Evolutionary conservation across 2,797 vertebrate species (phyloP), one percentile per base, ranked within the genome.

Genomic region (Eleutherodactylus coqui): DNA sequence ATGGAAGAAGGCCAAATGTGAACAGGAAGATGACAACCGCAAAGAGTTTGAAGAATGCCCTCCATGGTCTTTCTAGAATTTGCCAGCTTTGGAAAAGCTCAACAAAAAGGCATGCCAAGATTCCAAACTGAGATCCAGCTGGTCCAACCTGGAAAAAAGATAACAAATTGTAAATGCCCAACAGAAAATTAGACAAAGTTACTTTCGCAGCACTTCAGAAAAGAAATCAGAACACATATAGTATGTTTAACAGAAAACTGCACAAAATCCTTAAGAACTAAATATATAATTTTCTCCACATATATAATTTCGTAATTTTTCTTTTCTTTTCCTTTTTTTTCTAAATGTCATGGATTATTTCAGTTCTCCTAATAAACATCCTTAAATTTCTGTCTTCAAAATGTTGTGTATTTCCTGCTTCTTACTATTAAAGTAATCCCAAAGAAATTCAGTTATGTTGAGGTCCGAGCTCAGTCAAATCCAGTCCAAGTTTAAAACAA

Each of bases 81-180:
- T 99, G 98, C 98, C 98, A 99, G 91, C 98, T 98, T 94, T 99
- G 98, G 89, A 99, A 96, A 89, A 99, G 93, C 93, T 99, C 98
- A 94, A 99, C 97, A 34, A 99, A 99, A 83, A 99, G 95, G 90
- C 98, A 99, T 88, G 98, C 98, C 92, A 99, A 92, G 92, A 99
- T 98, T 84, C 98, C 97, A 60, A 99, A 99, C 95, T 99, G 98
- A 76, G 97, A 99, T 89, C 98, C 97, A 0, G 98, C 98, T 0
- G 98, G 98, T 88, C 98, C 98, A 88, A 99, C 98, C 98, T 99
- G 92, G 67, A 78, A 72, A 13, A 83, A 69, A 36, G 14, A 67
- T 17, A 1, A 21, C 17, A 67, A 8, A 36, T 67, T 21, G 2
- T 36, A 19, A 67, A 67, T 36, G n/a, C n/a, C n/a, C n/a, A n/a